Evolutionary conservation across 1,140 invertebrate genomes (phyloP).

Genomic region (Arion vulgaris): DNA sequence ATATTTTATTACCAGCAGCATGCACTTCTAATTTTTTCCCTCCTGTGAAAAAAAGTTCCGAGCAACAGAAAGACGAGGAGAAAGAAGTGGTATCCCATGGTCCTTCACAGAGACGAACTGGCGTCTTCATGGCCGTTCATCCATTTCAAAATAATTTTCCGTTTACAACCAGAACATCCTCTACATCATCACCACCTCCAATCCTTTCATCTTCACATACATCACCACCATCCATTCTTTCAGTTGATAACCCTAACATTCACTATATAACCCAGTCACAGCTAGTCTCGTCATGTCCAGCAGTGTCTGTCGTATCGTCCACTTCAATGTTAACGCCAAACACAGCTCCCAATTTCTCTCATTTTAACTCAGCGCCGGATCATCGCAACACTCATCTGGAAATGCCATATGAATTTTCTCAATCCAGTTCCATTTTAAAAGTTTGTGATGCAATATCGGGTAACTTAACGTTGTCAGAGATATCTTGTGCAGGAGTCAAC

Average conservation of each 20-base stretch:
- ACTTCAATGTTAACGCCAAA: not conserved
- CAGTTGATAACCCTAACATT: not conserved
- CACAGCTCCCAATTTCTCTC: not conserved
- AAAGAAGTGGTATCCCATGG: not conserved
- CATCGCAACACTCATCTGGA: not conserved
- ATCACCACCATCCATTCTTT: not conserved
- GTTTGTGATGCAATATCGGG: not conserved
- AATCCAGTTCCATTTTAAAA: not conserved
- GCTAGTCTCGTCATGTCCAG: not conserved
- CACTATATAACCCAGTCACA: not conserved
- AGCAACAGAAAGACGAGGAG: not conserved
- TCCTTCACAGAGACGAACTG: slow-evolving; percentile 29
- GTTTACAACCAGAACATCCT: not conserved
- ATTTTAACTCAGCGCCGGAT: not conserved
- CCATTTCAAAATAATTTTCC: slow-evolving; percentile 41
- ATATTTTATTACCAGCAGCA: not conserved
- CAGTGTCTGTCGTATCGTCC: not conserved
- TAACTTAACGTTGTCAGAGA: too few relatives aligned
- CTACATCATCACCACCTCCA: slow-evolving; percentile 3
- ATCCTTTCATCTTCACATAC: not conserved
- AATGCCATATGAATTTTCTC: not conserved
- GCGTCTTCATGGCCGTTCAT: slow-evolving; percentile 47
- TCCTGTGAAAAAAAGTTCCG: not conserved
- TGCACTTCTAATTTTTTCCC: not conserved
- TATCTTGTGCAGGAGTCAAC: not conserved